Conservation (phyloP, 2,888 invertebrate species). For the Limnephilus rhombicus region DNA sequence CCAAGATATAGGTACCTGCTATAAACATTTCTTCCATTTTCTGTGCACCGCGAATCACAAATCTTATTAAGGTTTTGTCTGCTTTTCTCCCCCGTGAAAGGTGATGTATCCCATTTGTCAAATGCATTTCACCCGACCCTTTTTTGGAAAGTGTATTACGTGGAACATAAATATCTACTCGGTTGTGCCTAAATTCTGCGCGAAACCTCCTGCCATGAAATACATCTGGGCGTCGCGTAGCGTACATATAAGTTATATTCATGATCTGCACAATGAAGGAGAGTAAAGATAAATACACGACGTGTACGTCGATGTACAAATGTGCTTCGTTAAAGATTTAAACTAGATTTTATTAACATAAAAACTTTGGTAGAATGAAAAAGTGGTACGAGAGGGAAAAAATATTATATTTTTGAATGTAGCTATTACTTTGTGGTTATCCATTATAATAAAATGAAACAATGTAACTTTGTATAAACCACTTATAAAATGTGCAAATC, state of each 20-base stretch:
- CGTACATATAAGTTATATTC: neutral
- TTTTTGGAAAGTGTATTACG: constrained; percentile 22
- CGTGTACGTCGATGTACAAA: neutral
- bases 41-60: neutral
- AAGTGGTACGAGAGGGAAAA: neutral
- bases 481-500: no score
- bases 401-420: no score
- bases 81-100: neutral
- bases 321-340: neutral
- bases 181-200: constrained; percentile 1
- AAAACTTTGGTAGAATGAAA: neutral
- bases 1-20: neutral
- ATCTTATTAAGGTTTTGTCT: constrained; percentile 33
- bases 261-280: neutral
- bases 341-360: neutral
- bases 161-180: constrained; percentile 35
- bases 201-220: neutral
- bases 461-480: no score
- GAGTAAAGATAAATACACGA: neutral
- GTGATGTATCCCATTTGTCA: constrained; percentile 58
- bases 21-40: neutral
- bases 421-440: no score
- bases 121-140: constrained; percentile 54
- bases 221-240: neutral
- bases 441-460: no score